Evolutionary conservation across 2,888 invertebrate genomes (phyloP).

Genomic region (Willowsia nigromaculata): DNA sequence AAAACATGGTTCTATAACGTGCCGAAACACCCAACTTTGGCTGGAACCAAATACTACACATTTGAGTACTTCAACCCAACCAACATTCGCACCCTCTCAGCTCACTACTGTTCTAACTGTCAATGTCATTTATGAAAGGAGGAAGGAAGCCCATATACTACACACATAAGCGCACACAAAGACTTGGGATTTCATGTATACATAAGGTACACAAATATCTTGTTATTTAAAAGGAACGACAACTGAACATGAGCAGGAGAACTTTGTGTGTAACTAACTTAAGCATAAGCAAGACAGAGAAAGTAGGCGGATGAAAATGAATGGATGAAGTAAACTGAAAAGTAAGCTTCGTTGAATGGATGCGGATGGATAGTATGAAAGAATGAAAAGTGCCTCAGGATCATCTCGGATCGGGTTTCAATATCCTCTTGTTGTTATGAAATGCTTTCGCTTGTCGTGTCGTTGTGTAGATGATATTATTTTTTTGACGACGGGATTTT

Average conservation of each 20-base stretch:
- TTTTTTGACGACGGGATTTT: conserved; percentile 47
- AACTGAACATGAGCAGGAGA: not conserved
- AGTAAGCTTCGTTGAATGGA: conserved; percentile 46
- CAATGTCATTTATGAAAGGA: conserved; percentile 20
- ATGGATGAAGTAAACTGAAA: conserved; percentile 43
- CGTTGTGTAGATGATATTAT: conserved; percentile 49
- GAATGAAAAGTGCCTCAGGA: conserved; percentile 70
- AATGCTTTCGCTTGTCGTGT: conserved; percentile 30
- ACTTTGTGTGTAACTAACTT: not conserved
- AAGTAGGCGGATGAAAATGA: conserved; percentile 51
- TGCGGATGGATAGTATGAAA: conserved; percentile 68
- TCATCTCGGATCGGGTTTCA: conserved; percentile 69
- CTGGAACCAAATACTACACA: not conserved
- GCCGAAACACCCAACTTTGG: not conserved
- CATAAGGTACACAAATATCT: not conserved
- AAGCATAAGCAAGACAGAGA: conserved; percentile 32
- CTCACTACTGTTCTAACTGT: not conserved
- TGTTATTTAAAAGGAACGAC: conserved; percentile 2
- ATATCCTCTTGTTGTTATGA: conserved; percentile 56
- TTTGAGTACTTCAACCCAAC: too few species aligned
- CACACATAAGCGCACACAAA: not conserved
- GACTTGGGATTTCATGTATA: not conserved
- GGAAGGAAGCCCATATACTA: not conserved
- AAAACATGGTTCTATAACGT: too few species aligned
- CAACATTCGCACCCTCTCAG: not conserved